Percentiles rank a stretch among this genome's conserved stretches.
Evolutionary conservation across 1,140 invertebrate species (phyloP).

Genomic region (Lasaia peninsularis): DNA sequence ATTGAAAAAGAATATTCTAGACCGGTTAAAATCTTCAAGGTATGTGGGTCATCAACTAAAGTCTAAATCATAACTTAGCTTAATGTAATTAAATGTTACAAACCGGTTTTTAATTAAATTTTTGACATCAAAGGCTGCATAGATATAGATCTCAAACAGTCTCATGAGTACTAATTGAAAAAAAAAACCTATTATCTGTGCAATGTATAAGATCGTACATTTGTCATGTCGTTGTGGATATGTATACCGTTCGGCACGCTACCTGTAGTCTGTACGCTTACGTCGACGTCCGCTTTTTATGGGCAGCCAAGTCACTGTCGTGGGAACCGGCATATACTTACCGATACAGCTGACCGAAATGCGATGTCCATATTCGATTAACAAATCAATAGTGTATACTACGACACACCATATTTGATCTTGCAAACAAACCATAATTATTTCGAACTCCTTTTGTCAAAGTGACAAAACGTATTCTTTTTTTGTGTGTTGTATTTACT

Average conservation of each 20-base stretch:
- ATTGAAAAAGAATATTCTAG: no score
- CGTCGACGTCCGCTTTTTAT: slow-evolving; percentile 69
- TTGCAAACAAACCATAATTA: slow-evolving; percentile 46
- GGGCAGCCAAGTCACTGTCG: slow-evolving; percentile 73
- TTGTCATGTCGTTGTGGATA: slow-evolving; percentile 12
- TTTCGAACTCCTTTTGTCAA: slow-evolving; percentile 29
- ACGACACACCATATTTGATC: slow-evolving; percentile 59
- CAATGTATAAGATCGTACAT: no score
- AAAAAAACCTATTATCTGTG: no score
- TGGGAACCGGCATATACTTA: slow-evolving; percentile 74
- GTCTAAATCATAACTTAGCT: no score
- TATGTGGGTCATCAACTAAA: no score
- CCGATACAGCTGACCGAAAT: slow-evolving; percentile 74
- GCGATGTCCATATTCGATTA: slow-evolving; percentile 76
- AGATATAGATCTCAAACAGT: no score
- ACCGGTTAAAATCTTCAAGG: no score
- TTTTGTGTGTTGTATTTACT: not conserved
- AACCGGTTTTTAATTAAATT: no score
- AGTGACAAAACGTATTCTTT: slow-evolving; percentile 12
- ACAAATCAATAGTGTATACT: slow-evolving; percentile 73
- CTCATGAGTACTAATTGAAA: no score
- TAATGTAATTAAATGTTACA: no score
- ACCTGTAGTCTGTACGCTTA: slow-evolving; percentile 65
- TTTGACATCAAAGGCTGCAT: no score
- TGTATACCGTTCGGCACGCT: slow-evolving; percentile 50